phyloP scores from a whole-genome alignment of 2,888 invertebrate genomes.

The Thysanoteuthis rhombus region DNA sequence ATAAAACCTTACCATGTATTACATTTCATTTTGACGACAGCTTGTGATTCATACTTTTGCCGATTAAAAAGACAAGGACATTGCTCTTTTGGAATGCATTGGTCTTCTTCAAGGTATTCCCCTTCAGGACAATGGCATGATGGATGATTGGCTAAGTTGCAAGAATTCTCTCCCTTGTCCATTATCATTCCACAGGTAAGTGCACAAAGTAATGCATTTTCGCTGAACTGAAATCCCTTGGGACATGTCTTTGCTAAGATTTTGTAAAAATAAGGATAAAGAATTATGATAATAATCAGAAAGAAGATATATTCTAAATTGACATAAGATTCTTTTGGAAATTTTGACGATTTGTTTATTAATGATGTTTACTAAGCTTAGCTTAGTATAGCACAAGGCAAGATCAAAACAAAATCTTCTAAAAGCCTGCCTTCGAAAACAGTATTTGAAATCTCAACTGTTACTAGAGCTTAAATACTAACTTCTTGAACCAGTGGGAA shows the following conservation, averaged over 20 bases:
- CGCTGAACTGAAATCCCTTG: background rate
- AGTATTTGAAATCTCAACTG: too few species aligned
- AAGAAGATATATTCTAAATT: background rate
- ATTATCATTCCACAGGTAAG: background rate
- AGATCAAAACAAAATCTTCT: too few species aligned
- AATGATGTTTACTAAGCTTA: too few species aligned
- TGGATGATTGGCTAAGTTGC: background rate
- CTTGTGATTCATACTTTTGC: background rate
- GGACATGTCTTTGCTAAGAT: background rate
- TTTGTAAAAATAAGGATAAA: background rate
- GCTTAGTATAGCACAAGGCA: too few species aligned
- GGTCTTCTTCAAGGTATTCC: background rate
- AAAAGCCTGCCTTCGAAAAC: too few species aligned
- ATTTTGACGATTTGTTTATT: too few species aligned
- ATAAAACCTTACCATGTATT: slow-evolving; percentile 15
- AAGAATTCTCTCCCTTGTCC: background rate
- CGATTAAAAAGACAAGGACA: background rate
- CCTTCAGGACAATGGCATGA: slow-evolving; percentile 27
- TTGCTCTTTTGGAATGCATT: background rate
- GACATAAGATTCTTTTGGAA: too few species aligned
- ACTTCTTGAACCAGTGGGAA: too few species aligned
- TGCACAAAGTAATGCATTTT: background rate
- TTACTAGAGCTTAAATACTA: too few species aligned
- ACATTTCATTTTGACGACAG: slow-evolving; percentile 24
- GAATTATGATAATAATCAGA: background rate